Conservation (phyloP, 2,797 vertebrate species). For the Silurus aristotelis region DNA sequence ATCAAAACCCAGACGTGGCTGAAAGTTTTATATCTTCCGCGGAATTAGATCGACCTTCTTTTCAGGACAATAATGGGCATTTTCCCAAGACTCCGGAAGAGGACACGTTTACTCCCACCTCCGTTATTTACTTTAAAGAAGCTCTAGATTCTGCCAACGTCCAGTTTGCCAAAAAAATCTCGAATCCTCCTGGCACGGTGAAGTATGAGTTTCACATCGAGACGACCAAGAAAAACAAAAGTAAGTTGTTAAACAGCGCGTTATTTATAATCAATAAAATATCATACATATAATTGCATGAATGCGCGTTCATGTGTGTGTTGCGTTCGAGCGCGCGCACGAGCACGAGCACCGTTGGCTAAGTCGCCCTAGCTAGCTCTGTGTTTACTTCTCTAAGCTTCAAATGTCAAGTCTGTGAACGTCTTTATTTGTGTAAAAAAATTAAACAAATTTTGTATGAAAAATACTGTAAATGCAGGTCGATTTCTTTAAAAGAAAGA, state of each 20-base stretch:
- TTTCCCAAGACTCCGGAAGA: conserved; percentile 70
- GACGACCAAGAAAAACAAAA: conserved; percentile 69
- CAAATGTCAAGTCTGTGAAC: background rate
- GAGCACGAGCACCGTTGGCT: background rate
- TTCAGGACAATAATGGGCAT: conserved; percentile 68
- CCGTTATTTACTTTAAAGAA: conserved; percentile 80
- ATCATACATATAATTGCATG: background rate
- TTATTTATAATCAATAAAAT: no score
- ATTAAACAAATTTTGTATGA: no score
- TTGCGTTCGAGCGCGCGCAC: no score
- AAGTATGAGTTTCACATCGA: conserved; percentile 74
- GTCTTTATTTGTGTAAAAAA: background rate
- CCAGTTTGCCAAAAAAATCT: conserved; percentile 58
- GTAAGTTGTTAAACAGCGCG: conserved; percentile 61
- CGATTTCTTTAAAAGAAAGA: no score
- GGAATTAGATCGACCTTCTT: conserved; percentile 36
- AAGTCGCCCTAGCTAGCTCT: background rate
- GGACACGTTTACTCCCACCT: conserved; percentile 72
- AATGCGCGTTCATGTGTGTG: background rate
- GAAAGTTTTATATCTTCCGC: conserved; percentile 56
- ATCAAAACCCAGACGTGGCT: conserved; percentile 43
- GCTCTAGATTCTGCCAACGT: conserved; percentile 71
- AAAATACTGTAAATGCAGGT: no score
- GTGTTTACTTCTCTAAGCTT: conserved; percentile 11
- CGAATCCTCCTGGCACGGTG: conserved; percentile 55